phyloP scores from a whole-genome alignment of 1,140 invertebrate species.

The Rhizoglyphus robini region DNA sequence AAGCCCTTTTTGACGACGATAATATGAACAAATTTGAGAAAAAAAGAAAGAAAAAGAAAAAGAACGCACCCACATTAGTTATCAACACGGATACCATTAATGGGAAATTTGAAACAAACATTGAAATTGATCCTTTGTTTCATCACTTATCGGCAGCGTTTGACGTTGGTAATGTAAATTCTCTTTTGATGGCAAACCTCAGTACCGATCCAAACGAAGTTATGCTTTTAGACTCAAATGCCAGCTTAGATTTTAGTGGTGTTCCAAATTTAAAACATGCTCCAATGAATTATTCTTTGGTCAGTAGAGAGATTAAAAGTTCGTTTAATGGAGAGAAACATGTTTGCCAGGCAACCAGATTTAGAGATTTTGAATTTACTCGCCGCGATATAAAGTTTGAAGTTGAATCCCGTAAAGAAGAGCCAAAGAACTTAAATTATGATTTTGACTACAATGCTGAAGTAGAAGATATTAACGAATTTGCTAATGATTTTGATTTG shows the following conservation, averaged over 20 bases:
- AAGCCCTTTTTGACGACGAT: slow-evolving; percentile 20
- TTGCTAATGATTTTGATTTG: slow-evolving; percentile 27
- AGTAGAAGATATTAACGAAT: slow-evolving; percentile 16
- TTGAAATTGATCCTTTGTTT: slow-evolving; percentile 21
- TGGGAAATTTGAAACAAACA: slow-evolving; percentile 15
- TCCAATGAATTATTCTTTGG: background rate
- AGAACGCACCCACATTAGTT: slow-evolving; percentile 13
- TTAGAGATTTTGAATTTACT: background rate
- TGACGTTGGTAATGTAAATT: slow-evolving; percentile 21
- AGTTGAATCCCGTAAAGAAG: background rate
- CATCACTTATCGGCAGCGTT: slow-evolving; percentile 12
- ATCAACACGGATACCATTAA: slow-evolving; percentile 12
- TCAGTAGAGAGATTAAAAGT: background rate
- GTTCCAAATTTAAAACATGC: background rate
- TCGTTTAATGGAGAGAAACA: background rate
- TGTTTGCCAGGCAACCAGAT: background rate
- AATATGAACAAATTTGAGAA: background rate
- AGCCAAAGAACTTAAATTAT: slow-evolving; percentile 6
- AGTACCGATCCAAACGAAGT: background rate
- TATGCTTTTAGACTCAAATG: slow-evolving; percentile 15
- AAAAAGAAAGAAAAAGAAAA: slow-evolving; percentile 9
- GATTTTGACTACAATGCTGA: slow-evolving; percentile 15
- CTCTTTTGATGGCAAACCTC: slow-evolving; percentile 19
- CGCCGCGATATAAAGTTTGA: background rate
- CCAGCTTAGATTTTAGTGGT: slow-evolving; percentile 9